Base-by-base conservation (phyloP, 2,888 invertebrate genomes). In the Torymus aiolomorphi region DNA sequence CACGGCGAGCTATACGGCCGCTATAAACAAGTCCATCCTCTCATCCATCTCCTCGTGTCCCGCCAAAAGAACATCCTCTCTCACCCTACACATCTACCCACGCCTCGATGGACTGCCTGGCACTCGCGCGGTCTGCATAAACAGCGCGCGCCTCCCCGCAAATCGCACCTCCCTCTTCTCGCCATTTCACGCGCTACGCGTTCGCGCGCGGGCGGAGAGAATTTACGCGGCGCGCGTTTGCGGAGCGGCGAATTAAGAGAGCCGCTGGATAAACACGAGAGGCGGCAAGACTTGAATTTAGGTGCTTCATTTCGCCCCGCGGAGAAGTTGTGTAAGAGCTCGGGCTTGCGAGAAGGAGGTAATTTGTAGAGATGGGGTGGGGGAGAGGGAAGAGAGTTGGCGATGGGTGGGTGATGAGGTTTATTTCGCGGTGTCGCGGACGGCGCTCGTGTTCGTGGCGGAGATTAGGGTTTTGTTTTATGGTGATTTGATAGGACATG, bases 181-280 rank as follows among this genome's bases (percentile, higher is more conserved):
- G 71, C 77, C 78, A 74, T 78, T 78, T 78, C 73, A 78, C 62
- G 69, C 49, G 62, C n/a, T 14, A 24, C 63, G 70, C 54, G 24
- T 51, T 42, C 57, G 18, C 16, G 51, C 57, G 57, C 12, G 24
- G 70, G 20, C 20, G 20, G 20, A 20, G 42, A 42, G 42, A 72
- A 77, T 77, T 77, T 77, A 77, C 72, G 65, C 69, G 42, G 20
- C 42, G 42, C 8, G 31, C 42, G 42, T 5, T 42, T 42, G 42
- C 42, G 65, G 13, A 56, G 20, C 56, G 73, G 56, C 65, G 57
- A 75, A 76, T 76, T 67, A 76, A 71, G 71, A 71, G 65, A 49
- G 65, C 5, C 13, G 16, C 14, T 16, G 73, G 54, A 69, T 62
- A 69, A 69, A 76, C 42, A 76, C 54, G 54, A 8, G 11, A 14